Evolutionary conservation across 2,113 vertebrate species (phyloP).

Genomic region (Oreochromis niloticus): DNA sequence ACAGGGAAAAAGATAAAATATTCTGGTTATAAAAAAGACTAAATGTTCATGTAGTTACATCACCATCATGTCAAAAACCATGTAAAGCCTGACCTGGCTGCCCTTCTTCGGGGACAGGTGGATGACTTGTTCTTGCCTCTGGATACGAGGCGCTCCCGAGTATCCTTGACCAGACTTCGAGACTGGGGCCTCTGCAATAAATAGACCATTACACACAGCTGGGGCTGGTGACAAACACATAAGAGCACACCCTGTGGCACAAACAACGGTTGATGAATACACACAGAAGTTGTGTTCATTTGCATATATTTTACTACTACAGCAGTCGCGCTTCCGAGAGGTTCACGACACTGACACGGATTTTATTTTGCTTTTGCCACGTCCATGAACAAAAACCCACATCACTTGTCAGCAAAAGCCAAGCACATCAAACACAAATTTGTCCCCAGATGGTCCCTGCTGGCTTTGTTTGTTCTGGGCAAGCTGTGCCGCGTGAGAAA

Average conservation of each 20-base stretch:
- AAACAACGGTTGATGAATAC: conserved; percentile 7
- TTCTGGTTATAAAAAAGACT: background rate
- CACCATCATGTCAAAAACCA: background rate
- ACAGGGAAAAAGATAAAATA: background rate
- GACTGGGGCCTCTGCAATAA: conserved; percentile 59
- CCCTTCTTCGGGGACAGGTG: conserved; percentile 95
- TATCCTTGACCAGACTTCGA: conserved; percentile 89
- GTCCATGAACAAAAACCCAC: background rate
- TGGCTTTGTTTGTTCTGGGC: conserved; percentile 41
- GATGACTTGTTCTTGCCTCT: conserved; percentile 95
- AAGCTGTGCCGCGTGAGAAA: conserved; percentile 29
- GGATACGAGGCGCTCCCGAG: conserved; percentile 87
- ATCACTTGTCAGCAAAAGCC: conserved; percentile 25
- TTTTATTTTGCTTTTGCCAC: background rate
- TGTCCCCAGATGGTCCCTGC: conserved; percentile 31
- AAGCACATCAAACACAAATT: conserved; percentile 26
- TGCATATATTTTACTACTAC: background rate
- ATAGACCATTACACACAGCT: conserved; percentile 13
- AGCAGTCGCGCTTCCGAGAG: background rate
- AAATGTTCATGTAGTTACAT: background rate
- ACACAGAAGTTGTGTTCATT: background rate
- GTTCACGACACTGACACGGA: background rate
- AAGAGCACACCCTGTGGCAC: background rate
- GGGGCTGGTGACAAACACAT: background rate
- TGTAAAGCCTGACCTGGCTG: conserved; percentile 82